A percentile compares a stretch with the other conserved stretches of the same genome.
phyloP scores from a whole-genome alignment of 2,797 vertebrate species.

The Caiman crocodilus region DNA sequence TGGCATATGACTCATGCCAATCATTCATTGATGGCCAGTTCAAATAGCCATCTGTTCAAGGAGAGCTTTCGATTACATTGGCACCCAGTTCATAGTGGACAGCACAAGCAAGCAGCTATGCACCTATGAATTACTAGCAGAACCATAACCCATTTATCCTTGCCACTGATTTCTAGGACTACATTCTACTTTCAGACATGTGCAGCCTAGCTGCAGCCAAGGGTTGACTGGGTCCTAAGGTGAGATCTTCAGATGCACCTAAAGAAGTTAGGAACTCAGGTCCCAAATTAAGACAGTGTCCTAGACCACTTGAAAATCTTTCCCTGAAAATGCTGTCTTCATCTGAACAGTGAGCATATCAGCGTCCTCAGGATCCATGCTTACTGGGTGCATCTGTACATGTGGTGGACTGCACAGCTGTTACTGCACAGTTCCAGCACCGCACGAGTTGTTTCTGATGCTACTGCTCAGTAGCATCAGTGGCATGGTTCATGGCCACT shows the following conservation, averaged over 20 bases:
- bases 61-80: neutral
- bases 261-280: too few species aligned
- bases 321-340: neutral
- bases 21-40: neutral
- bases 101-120: neutral
- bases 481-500: too few species aligned
- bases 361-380: neutral
- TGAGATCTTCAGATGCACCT: too few species aligned
- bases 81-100: neutral
- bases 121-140: neutral
- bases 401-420: too few species aligned
- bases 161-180: neutral
- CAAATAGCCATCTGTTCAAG: neutral
- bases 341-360: neutral
- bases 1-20: neutral
- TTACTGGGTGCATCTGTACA: neutral
- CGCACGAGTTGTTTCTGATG: too few species aligned
- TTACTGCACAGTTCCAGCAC: too few species aligned
- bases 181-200: neutral
- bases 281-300: too few species aligned
- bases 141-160: neutral
- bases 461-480: too few species aligned
- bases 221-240: neutral
- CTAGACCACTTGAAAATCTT: neutral
- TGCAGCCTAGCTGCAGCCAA: neutral